These are phyloP conservation scores for Danio choprae DNA, from an alignment of 2,797 vertebrate genomes.

Conservation along the genomic window DNA sequence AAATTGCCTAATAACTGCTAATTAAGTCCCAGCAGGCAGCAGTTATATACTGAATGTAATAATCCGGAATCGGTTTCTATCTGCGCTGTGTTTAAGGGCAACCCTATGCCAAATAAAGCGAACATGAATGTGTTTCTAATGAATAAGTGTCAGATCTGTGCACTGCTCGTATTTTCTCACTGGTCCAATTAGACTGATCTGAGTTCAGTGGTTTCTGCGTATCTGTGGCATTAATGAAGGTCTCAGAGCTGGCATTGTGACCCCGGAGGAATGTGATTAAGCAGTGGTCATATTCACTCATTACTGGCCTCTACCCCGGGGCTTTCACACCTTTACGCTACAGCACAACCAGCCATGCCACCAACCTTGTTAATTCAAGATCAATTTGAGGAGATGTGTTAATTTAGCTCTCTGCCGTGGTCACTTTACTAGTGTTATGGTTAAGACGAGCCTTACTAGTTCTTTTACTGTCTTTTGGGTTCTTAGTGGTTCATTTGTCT, in stretches of 20 bases:
- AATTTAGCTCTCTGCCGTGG: conserved; percentile 44
- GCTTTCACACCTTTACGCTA: conserved; percentile 74
- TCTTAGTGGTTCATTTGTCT: background rate
- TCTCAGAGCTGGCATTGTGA: conserved; percentile 58
- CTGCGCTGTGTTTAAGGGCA: conserved; percentile 49
- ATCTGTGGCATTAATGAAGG: conserved; percentile 59
- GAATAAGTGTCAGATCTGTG: conserved; percentile 53
- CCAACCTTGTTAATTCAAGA: conserved; percentile 62
- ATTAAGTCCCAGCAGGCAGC: conserved; percentile 59
- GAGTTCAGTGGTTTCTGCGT: conserved; percentile 54
- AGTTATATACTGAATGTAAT: conserved; percentile 58
- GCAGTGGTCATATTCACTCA: conserved; percentile 62
- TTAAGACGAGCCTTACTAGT: conserved; percentile 15
- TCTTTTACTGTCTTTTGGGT: background rate
- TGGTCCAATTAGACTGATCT: conserved; percentile 64
- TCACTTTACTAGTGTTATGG: conserved; percentile 24
- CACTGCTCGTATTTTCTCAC: conserved; percentile 56
- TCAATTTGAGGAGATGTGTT: conserved; percentile 59
- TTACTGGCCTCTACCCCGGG: conserved; percentile 68
- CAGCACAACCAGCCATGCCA: conserved; percentile 55
- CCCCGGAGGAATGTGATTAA: conserved; percentile 59
- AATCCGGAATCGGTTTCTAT: conserved; percentile 54
- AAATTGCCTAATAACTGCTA: conserved; percentile 56
- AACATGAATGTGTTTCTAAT: conserved; percentile 50
- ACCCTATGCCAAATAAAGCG: conserved; percentile 56